Conservation (phyloP, 2,797 vertebrate genomes). For the Decapterus maruadsi region DNA sequence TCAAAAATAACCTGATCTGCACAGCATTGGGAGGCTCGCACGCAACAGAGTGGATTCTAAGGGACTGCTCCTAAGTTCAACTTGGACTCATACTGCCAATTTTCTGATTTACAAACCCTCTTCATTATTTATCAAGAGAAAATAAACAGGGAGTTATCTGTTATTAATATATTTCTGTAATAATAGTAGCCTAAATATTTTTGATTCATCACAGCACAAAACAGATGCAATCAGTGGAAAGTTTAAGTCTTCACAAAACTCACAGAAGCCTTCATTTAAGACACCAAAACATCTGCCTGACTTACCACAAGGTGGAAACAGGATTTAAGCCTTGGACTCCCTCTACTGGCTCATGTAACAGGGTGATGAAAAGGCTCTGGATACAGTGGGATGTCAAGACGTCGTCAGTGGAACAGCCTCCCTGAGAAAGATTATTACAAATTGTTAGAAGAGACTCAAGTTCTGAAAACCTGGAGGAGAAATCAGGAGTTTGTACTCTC, state of each 20-base stretch:
- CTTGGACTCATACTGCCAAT: background rate
- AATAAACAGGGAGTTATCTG: background rate
- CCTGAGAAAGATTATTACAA: conserved; percentile 30
- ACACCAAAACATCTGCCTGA: conserved; percentile 34
- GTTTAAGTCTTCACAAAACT: conserved; percentile 10
- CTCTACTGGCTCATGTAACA: conserved; percentile 63
- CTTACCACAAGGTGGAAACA: conserved; percentile 34
- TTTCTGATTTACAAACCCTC: background rate
- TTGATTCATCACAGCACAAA: conserved; percentile 5
- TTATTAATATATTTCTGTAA: conserved; percentile 1
- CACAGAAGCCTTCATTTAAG: conserved; percentile 5
- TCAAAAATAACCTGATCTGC: conserved; percentile 79
- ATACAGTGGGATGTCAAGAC: conserved; percentile 3
- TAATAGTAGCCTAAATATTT: conserved; percentile 6
- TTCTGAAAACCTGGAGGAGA: background rate
- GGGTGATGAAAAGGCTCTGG: conserved; percentile 18
- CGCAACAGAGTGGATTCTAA: conserved; percentile 58
- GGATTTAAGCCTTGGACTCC: conserved; percentile 62
- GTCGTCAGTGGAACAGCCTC: conserved; percentile 9
- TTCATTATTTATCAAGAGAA: background rate
- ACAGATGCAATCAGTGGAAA: background rate
- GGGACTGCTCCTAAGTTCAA: conserved; percentile 9
- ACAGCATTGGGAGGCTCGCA: conserved; percentile 57
- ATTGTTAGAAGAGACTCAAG: conserved; percentile 22
- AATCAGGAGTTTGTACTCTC: background rate